Base-by-base conservation (phyloP, 64 coral and sea anemone genomes). In the Catalaphyllia jardinei region DNA sequence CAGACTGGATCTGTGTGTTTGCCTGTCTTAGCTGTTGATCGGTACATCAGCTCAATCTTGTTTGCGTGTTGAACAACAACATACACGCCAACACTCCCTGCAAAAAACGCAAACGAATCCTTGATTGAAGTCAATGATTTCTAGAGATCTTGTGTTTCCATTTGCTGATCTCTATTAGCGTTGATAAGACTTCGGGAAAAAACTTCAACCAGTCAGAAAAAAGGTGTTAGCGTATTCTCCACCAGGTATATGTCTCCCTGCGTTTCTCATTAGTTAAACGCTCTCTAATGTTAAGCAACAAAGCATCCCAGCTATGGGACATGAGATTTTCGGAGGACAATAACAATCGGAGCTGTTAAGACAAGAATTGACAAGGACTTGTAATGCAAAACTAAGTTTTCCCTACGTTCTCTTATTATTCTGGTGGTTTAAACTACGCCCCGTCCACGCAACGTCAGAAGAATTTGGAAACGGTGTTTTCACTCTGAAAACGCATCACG, bases 1-100 rank as follows among this genome's bases (percentile, higher is more conserved):
- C 96, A 98, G 1, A 98, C 96, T 1, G 96, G 96, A 57, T 98
- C 96, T 33, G 96, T 98, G 64, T 98, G 96, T 79, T 98, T 98
- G 33, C 96, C 96, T 55, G 93, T 88, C 80, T 94, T 95, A 0
- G 96, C 96, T 50, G 96, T 98, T 39, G 96, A 94, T 31, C 89
- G 77, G 71, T 98, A 93, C 84, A 98, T 62, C 8, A 71, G 62
- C 63, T 85, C 81, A 8, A 91, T 75, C 60, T 98, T 98, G 18
- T 38, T 83, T 30, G 69, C 63, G 15, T 93, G 94, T 50, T 95
- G 88, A 71, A 88, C 76, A 11, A 94, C 93, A 25, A 63, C 86
- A 65, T 93, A 98, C 31, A 98, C 96, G 33, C 81, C 93, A 77
- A 98, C 96, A 80, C 96, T 95, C 17, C 96, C 96, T 98, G 78